phyloP scores from a whole-genome alignment of 2,888 invertebrate species.

The Tenodera sinensis region DNA sequence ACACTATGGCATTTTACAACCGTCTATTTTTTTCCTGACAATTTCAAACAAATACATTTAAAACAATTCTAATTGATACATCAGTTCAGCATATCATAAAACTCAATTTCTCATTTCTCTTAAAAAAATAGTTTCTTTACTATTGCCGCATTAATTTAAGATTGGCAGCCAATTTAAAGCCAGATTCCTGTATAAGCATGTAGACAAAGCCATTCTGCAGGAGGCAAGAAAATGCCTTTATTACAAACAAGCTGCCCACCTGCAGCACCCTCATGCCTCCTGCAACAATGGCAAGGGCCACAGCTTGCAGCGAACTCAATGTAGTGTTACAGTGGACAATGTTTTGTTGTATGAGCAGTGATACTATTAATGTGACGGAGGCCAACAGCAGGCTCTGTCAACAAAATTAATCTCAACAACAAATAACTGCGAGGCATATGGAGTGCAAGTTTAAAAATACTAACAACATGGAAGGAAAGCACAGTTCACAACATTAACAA shows the following conservation, averaged over 20 bases:
- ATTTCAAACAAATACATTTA: background rate
- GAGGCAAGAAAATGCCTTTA: background rate
- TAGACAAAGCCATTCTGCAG: background rate
- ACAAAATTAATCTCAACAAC: background rate
- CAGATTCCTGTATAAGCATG: background rate
- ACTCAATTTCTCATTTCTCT: background rate
- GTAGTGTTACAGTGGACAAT: background rate
- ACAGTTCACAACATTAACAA: background rate
- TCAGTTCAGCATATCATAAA: background rate
- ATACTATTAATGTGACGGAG: background rate
- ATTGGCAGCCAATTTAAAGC: background rate
- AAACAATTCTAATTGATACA: background rate
- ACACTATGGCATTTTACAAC: slow-evolving; percentile 22
- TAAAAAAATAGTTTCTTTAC: background rate
- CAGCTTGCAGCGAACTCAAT: background rate
- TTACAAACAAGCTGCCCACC: background rate
- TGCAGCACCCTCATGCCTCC: background rate
- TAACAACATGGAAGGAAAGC: background rate
- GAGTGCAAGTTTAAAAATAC: background rate
- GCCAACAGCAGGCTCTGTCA: background rate
- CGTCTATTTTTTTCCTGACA: background rate
- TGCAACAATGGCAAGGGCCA: background rate
- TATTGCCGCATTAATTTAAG: background rate
- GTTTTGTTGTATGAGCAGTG: background rate
- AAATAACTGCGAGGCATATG: background rate